These are phyloP conservation scores for Procapra przewalskii DNA, from an alignment of 2,113 vertebrate genomes.

Conservation along the genomic window DNA sequence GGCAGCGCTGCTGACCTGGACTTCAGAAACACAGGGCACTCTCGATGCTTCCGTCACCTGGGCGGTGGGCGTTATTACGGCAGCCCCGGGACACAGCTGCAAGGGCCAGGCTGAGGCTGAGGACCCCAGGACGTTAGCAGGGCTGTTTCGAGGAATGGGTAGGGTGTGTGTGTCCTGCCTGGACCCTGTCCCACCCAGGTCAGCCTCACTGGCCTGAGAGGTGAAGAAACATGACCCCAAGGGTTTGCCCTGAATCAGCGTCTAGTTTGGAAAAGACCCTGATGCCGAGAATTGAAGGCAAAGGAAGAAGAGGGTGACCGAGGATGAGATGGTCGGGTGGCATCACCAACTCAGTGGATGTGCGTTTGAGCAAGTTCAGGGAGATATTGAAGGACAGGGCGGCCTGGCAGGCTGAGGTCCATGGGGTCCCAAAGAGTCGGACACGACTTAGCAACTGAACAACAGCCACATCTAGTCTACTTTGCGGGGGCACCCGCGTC, in stretches of 20 bases:
- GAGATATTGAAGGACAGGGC: not conserved
- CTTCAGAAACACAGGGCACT: not conserved
- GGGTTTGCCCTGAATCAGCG: not conserved
- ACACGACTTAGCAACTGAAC: not conserved
- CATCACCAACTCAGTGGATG: not conserved
- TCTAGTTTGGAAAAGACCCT: not conserved
- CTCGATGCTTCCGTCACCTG: rapidly evolving
- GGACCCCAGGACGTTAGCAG: rapidly evolving
- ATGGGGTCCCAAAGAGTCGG: not conserved
- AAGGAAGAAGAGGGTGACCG: not conserved
- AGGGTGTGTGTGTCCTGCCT: not conserved
- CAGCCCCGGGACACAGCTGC: rapidly evolving
- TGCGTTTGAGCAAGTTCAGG: not conserved
- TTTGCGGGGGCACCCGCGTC: not conserved
- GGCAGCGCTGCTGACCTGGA: rapidly evolving
- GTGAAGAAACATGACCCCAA: too few relatives aligned
- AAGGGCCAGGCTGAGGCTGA: rapidly evolving
- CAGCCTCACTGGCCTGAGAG: too few relatives aligned
- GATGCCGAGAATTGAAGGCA: not conserved
- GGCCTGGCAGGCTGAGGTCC: not conserved
- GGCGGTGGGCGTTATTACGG: rapidly evolving
- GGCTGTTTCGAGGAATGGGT: rapidly evolving
- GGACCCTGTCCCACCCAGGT: not conserved
- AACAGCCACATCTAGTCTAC: rapidly evolving
- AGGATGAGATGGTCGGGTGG: not conserved